Conservation (phyloP, 2,797 vertebrate genomes). For the Leptoclinus maculatus region DNA sequence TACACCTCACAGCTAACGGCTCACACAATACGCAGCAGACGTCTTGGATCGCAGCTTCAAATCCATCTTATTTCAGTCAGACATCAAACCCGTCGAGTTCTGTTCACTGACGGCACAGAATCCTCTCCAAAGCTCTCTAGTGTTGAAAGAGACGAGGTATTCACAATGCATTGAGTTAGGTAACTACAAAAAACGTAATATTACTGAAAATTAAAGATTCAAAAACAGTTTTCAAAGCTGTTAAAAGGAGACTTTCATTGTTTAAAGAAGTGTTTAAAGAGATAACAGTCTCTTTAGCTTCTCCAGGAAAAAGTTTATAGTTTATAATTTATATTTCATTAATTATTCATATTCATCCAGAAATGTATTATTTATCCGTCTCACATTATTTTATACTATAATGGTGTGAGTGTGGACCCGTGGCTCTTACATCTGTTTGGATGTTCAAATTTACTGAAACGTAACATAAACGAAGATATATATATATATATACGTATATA, state of each 20-base stretch:
- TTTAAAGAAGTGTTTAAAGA: constrained; percentile 20
- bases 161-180: neutral
- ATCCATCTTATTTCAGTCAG: constrained; percentile 45
- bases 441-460: constrained; percentile 1
- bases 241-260: no score
- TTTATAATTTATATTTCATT: constrained; percentile 15
- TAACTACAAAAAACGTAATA: neutral
- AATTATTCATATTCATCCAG: neutral
- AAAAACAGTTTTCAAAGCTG: neutral
- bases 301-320: neutral
- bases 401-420: neutral
- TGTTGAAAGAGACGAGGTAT: constrained; percentile 9
- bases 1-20: constrained; percentile 36
- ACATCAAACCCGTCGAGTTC: constrained; percentile 43
- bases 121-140: neutral
- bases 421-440: neutral
- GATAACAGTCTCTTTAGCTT: neutral
- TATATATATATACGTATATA: no score
- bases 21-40: constrained; percentile 32
- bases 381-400: neutral
- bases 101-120: constrained; percentile 24
- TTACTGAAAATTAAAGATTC: neutral
- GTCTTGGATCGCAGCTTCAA: constrained; percentile 39
- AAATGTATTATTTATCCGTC: neutral
- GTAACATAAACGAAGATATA: neutral